Evolutionary conservation across 30 jellyfish, hydroid and myxozoan species (phyloP).

Genomic region (Catostylus mosaicus): DNA sequence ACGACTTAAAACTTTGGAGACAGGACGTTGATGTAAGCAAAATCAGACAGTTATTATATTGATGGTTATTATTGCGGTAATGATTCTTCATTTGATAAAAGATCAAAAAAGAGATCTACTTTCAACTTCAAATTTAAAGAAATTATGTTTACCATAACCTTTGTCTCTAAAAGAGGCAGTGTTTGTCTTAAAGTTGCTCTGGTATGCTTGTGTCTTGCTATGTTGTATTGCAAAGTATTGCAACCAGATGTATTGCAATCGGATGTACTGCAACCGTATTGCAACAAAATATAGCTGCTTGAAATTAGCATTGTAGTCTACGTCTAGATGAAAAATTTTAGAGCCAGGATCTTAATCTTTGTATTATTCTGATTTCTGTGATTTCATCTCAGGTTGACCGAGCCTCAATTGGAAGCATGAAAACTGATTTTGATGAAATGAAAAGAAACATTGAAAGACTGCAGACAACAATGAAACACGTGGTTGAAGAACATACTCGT

Average conservation of each 20-base stretch:
- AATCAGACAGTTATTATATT: not conserved
- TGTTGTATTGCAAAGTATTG: not conserved
- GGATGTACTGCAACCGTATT: not conserved
- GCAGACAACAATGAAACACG: conserved; percentile 53
- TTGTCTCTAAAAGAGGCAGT: not conserved
- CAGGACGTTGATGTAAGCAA: conserved; percentile 47
- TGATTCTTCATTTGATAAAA: not conserved
- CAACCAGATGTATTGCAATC: not conserved
- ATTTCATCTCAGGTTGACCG: conserved; percentile 26
- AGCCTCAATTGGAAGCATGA: conserved; percentile 4
- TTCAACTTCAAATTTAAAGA: not conserved
- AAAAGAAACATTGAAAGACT: conserved; percentile 29
- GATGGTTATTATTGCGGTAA: not conserved
- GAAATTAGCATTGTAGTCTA: not conserved
- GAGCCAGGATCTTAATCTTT: not conserved
- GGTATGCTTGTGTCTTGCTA: not conserved
- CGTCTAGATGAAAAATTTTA: not conserved
- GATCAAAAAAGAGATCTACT: not conserved
- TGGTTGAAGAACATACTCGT: conserved; percentile 36
- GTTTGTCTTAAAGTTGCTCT: not conserved
- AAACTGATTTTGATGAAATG: conserved; percentile 19
- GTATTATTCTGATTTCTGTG: too few species aligned
- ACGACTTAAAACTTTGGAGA: conserved; percentile 34
- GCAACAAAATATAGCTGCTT: not conserved
- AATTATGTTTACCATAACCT: not conserved